Percentiles rank a stretch among this genome's conserved stretches.
Conservation (phyloP, 2,888 invertebrate species). For the Tricholauxania praeusta region DNA sequence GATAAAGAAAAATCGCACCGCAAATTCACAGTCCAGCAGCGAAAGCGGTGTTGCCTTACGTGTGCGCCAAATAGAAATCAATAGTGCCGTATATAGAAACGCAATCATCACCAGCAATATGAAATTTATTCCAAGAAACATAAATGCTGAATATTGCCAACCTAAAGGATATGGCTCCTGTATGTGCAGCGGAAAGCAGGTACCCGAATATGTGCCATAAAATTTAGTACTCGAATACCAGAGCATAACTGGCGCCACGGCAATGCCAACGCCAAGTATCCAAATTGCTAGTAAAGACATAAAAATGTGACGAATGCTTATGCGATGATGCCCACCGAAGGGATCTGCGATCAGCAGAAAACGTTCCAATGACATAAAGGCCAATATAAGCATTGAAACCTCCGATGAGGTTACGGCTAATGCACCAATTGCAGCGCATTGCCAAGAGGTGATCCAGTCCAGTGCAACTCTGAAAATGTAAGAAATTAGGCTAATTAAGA, state of each 20-base stretch:
- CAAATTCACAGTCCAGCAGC: slow-evolving; percentile 74
- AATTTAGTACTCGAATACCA: slow-evolving; percentile 74
- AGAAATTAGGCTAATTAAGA: background rate
- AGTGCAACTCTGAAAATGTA: slow-evolving; percentile 67
- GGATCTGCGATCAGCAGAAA: slow-evolving; percentile 75
- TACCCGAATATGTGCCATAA: slow-evolving; percentile 75
- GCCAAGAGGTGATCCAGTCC: slow-evolving; percentile 76
- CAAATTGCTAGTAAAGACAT: slow-evolving; percentile 72
- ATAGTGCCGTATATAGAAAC: slow-evolving; percentile 73
- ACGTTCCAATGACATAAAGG: slow-evolving; percentile 78
- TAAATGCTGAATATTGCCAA: slow-evolving; percentile 79
- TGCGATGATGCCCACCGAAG: slow-evolving; percentile 70
- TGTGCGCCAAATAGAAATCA: slow-evolving; percentile 74
- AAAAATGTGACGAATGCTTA: slow-evolving; percentile 71
- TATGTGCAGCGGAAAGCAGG: slow-evolving; percentile 79
- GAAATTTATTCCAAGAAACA: slow-evolving; percentile 77
- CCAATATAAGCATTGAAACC: slow-evolving; percentile 77
- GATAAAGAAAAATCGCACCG: slow-evolving; percentile 76
- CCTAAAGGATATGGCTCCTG: slow-evolving; percentile 76
- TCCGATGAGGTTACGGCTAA: slow-evolving; percentile 77
- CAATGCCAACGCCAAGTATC: slow-evolving; percentile 72
- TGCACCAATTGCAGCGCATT: slow-evolving; percentile 74
- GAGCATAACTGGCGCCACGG: slow-evolving; percentile 74
- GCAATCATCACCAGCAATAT: slow-evolving; percentile 72
- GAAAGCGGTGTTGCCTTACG: slow-evolving; percentile 73